Percentiles rank a stretch among this genome's conserved stretches.
Conservation (phyloP, 2,113 vertebrate genomes). For the Ceuthmochares aereus region DNA sequence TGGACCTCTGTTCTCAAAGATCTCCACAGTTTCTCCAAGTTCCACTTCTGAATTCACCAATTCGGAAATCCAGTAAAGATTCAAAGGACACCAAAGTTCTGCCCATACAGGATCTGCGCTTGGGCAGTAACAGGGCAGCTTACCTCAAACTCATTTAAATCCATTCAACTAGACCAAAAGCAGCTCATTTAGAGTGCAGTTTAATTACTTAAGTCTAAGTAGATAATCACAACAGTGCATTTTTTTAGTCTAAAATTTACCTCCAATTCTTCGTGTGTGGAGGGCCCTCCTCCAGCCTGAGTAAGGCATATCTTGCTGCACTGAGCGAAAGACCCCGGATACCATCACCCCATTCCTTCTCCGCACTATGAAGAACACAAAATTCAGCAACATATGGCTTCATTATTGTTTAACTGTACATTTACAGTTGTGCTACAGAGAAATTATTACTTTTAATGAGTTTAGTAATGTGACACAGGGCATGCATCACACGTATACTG, state of each 20-base stretch:
- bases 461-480: background rate
- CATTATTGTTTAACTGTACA: background rate
- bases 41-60: background rate
- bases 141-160: background rate
- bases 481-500: fast-evolving
- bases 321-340: conserved; percentile 97
- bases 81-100: background rate
- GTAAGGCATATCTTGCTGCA: conserved; percentile 90
- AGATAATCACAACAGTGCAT: background rate
- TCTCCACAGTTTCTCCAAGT: background rate
- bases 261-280: conserved; percentile 99
- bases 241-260: conserved; percentile 55
- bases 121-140: background rate
- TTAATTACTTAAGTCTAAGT: background rate
- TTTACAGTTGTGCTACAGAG: background rate
- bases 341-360: conserved; percentile 99
- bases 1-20: background rate
- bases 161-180: background rate
- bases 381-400: background rate
- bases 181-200: background rate
- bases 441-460: background rate
- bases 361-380: conserved; percentile 77
- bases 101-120: background rate
- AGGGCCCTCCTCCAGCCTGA: conserved; percentile 93
- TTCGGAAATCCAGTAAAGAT: background rate